Evolutionary conservation across 2,113 vertebrate genomes (phyloP), one percentile per base, ranked within the genome.

Genomic region (Cyanoramphus novaezelandiae): DNA sequence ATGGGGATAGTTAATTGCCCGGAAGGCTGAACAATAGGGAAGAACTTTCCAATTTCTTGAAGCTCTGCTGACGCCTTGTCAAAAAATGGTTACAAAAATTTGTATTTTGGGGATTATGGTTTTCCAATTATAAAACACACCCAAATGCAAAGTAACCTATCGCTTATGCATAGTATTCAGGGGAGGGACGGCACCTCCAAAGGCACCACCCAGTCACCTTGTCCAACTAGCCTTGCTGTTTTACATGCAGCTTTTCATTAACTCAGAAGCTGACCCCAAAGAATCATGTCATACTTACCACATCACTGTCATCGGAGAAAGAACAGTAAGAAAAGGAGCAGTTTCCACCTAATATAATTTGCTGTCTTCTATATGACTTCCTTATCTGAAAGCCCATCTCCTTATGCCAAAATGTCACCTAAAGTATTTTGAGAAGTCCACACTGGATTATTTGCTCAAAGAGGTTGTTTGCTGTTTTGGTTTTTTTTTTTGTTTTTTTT

Each of bases 161-260:
- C 19, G 5, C 5, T 70, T 44, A 67, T 37, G 44, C 17, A 71
- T 33, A 41, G 18, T 17, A 67, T 2, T 63, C 17, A 0, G 0
- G 3, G 13, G 31, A 79, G 24, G 10, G 28, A 62, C 28, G 33
- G 19, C 75, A 67, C 65, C 44, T 65, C 60, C 44, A 82, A 62
- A 41, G 8, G 39, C 17, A 67, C 12, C 23, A 24, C 17, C 72
- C 25, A 47, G 52, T 44, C 63, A 80, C 41, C 12, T 57, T 27
- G 35, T 31, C n/a, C 31, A 86, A 78, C 29, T 15, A 63, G 12
- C 17, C 44, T 41, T 15, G 72, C 43, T 67, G 8, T 79, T 69
- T 65, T 11, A 79, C 25, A 55, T 3, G 6, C 2, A 53, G 43
- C 39, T 47, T 24, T 65, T 35, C 9, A 11, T 24, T 71, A 82